Evolutionary conservation across 2,888 invertebrate genomes (phyloP).

Genomic region (Harpalus rufipes): DNA sequence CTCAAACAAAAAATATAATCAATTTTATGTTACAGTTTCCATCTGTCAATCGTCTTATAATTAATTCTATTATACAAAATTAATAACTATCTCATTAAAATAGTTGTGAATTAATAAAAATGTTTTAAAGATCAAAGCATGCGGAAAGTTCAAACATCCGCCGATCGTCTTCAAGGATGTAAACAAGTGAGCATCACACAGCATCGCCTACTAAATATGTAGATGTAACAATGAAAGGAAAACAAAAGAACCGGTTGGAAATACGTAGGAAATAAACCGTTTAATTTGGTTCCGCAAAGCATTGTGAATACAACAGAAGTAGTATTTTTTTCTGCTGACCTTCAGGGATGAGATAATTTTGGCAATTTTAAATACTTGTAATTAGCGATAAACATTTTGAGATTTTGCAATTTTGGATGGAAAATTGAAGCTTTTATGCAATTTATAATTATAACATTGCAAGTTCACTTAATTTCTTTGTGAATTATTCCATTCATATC

Average conservation of each 20-base stretch:
- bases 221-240: conserved; percentile 21
- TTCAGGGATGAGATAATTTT: conserved; percentile 45
- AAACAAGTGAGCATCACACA: conserved; percentile 24
- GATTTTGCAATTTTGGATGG: conserved; percentile 17
- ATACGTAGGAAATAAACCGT: conserved; percentile 48
- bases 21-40: conserved; percentile 8
- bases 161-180: conserved; percentile 28
- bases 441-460: background rate
- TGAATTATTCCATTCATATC: background rate
- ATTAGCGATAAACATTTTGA: conserved; percentile 22
- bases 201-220: conserved; percentile 1
- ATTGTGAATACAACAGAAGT: conserved; percentile 19
- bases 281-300: conserved; percentile 26
- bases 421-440: background rate
- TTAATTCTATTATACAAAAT: background rate
- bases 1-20: background rate
- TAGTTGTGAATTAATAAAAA: conserved; percentile 6
- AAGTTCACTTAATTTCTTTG: background rate
- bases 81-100: conserved; percentile 23
- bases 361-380: conserved; percentile 19
- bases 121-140: conserved; percentile 30
- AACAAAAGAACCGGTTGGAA: conserved; percentile 44
- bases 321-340: conserved; percentile 18
- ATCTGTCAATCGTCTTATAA: background rate
- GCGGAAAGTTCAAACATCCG: conserved; percentile 6